Base-by-base conservation (phyloP, 2,797 vertebrate genomes). In the Atherinosoma microstoma region DNA sequence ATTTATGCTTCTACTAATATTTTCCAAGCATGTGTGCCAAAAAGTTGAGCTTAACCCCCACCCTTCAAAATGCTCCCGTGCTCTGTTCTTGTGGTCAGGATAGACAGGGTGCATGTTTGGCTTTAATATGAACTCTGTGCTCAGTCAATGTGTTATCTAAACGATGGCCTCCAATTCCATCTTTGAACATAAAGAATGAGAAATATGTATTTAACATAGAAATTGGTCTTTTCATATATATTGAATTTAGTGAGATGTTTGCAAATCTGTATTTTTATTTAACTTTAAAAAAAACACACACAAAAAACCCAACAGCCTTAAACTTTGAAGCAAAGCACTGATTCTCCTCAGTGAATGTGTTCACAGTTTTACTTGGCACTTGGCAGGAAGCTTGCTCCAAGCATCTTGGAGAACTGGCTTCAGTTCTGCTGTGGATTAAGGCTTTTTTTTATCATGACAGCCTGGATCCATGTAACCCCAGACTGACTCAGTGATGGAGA, bases 1-100 rank as follows among this genome's bases (percentile, higher is more conserved):
- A 93, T 93, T 87, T 89, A 93, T 89, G 83, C 82, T 75, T 89
- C 74, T 64, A 75, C 88, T 93, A 93, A 94, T 93, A 92, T 93
- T 95, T 95, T 94, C 93, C 89, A 82, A 89, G 82, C 60, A 76
- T 2, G 42, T 68, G 80, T 85, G 92, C 91, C 92, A 94, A 89
- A 85, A 73, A 30, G 66, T 73, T 70, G 67, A 77, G 42, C 63
- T 75, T 59, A 72, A 11, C 69, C 73, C 62, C 66, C 38, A 67
- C 42, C 35, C 69, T 24, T 27, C 45, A 67, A 3, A 64, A 61
- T 16, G 29, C 62, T 40, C 13, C 40, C 27, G 24, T 13, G 58
- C 68, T 84, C 76, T 80, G 79, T 86, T 92, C 83, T 87, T 93
- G 89, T 89, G 90, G 91, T 90, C 77, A 72, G 74, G 40, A 63